Evolutionary conservation across 2,797 vertebrate genomes (phyloP), one percentile per base, ranked within the genome.

Genomic region (Vespertilio murinus): DNA sequence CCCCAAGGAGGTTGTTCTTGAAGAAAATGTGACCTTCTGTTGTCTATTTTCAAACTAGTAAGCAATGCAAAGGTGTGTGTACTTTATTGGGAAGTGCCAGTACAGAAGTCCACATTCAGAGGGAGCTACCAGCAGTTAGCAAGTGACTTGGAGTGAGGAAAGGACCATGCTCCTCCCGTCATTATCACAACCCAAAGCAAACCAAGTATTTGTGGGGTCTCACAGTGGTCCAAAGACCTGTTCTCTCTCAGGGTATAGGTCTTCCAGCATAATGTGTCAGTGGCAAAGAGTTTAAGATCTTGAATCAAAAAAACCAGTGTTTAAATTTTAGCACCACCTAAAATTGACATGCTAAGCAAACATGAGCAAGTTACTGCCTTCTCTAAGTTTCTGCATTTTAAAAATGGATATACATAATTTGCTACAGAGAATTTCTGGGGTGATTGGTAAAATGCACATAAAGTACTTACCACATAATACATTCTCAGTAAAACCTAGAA

Each of bases 1-100:
- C 33, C 42, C 49, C 79, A 78, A 87, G n/a, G 30, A 65, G 33
- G 25, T 40, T 85, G n/a, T 90, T 86, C 85, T 88, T 85, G 80
- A 56, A 94, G 56, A 94, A 87, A 82, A 49, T 49, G 14, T 71
- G 40, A 80, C 73, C 30, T 54, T 22, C 25, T 82, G 35, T 56
- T 61, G 33, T 90, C 35, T 82, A 6, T 75, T 96, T 73, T 73
- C 74, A 83, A 75, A 59, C 35, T 73, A 30, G 7, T 11, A 52
- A 77, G 65, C 28, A 59, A 65, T 13, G 28, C 9, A 13, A 73
- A 20, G 22, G 33, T 54, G 40, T 40, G 18, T 16, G 17, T 59
- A 5, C n/a, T 75, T 67, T 33, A 13, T 13, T 45, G 65, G 70
- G 42, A 82, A 42, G 33, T 67, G 33, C 40, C 52, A 40, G n/a